Percentiles rank a stretch among this genome's conserved stretches.
phyloP scores from a whole-genome alignment of 1,140 invertebrate species.

The Drosophila micromelanica region DNA sequence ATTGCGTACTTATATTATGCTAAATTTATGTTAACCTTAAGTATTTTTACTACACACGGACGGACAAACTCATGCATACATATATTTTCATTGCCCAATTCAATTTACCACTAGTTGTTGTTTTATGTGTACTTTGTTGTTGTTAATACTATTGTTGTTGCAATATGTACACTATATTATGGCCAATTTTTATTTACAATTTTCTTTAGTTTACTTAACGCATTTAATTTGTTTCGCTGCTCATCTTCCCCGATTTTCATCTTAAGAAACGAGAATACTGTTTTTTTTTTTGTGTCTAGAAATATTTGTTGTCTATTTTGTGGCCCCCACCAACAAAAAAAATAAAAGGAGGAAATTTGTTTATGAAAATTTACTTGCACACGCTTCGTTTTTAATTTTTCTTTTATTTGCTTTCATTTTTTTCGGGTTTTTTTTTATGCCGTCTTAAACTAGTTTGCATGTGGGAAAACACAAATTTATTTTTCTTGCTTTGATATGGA shows the following conservation, averaged over 20 bases:
- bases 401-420: constrained; percentile 13
- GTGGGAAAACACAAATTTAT: constrained; percentile 55
- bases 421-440: constrained; percentile 12
- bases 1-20: constrained; percentile 35
- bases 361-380: constrained; percentile 51
- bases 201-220: constrained; percentile 42
- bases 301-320: constrained; percentile 16
- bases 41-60: constrained; percentile 22
- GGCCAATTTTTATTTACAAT: constrained; percentile 46
- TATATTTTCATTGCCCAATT: constrained; percentile 28
- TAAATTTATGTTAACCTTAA: constrained; percentile 21
- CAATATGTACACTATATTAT: constrained; percentile 41
- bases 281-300: constrained; percentile 1
- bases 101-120: constrained; percentile 32
- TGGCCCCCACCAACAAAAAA: constrained; percentile 4
- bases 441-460: constrained; percentile 54
- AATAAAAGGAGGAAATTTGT: constrained; percentile 29
- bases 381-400: constrained; percentile 49
- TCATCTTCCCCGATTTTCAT: constrained; percentile 16
- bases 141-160: constrained; percentile 26
- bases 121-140: constrained; percentile 21
- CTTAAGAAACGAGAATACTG: constrained; percentile 6
- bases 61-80: not conserved
- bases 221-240: constrained; percentile 44
- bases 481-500: constrained; percentile 74